Percentiles rank a stretch among this genome's conserved stretches.
Conservation (phyloP, 2,888 invertebrate species). For the Trichogramma evanescens region DNA sequence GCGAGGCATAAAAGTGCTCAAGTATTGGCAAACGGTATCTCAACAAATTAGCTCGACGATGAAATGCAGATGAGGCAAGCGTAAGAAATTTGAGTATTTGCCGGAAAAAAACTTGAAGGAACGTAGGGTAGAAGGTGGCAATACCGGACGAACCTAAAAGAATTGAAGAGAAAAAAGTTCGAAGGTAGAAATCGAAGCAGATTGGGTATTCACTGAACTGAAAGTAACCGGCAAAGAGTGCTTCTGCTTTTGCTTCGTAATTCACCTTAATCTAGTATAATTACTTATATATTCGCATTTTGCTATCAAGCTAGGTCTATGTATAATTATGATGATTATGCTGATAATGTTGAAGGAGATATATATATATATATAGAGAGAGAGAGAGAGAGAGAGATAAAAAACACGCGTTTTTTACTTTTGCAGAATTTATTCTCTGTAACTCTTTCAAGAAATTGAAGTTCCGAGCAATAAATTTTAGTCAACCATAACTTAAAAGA, state of each 20-base stretch:
- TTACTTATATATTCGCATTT: slow-evolving; percentile 47
- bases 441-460: too few relatives aligned
- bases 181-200: slow-evolving; percentile 40
- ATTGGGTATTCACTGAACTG: slow-evolving; percentile 41
- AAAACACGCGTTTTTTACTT: too few relatives aligned
- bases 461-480: too few relatives aligned
- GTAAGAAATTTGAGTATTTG: slow-evolving; percentile 29
- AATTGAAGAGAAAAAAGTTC: slow-evolving; percentile 15
- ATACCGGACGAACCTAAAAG: too few relatives aligned
- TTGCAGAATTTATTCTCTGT: too few relatives aligned
- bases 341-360: neutral
- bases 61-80: slow-evolving; percentile 39
- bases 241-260: slow-evolving; percentile 38
- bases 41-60: slow-evolving; percentile 45
- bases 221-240: slow-evolving; percentile 44
- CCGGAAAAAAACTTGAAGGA: slow-evolving; percentile 16
- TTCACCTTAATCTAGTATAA: slow-evolving; percentile 46
- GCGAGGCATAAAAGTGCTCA: slow-evolving; percentile 42
- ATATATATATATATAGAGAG: too few relatives aligned
- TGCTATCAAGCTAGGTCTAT: neutral
- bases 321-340: neutral
- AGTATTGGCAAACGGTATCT: slow-evolving; percentile 48
- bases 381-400: too few relatives aligned
- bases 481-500: too few relatives aligned
- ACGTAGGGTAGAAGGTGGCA: neutral